Evolutionary conservation across 2,113 vertebrate genomes (phyloP).

Genomic region (Lepidothrix coronata): DNA sequence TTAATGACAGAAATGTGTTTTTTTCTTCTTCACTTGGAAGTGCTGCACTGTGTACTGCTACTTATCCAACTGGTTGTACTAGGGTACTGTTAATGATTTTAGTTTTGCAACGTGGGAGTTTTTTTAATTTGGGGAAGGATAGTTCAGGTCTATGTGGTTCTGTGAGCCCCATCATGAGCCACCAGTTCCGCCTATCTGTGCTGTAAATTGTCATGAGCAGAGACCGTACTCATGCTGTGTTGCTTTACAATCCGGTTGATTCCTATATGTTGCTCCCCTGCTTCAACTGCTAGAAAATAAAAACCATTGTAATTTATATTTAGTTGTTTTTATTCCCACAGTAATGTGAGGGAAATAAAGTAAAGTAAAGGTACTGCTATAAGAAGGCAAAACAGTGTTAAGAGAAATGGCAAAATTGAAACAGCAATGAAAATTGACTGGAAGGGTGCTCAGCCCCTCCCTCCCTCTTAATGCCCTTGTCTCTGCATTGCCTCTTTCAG

Average conservation of each 20-base stretch:
- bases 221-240: neutral
- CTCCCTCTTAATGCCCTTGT: neutral
- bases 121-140: neutral
- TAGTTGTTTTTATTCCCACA: neutral
- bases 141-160: neutral
- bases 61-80: neutral
- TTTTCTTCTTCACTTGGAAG: neutral
- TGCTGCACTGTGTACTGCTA: neutral
- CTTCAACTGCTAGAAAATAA: neutral
- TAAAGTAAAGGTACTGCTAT: neutral
- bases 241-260: neutral
- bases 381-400: neutral
- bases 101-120: fast-evolving
- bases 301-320: neutral
- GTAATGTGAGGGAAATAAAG: neutral
- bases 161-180: neutral
- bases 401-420: neutral
- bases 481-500: neutral
- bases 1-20: neutral
- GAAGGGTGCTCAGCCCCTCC: neutral
- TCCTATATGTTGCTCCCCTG: neutral
- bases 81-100: neutral
- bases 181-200: neutral
- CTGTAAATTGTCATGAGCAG: neutral
- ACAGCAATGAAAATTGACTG: neutral